phyloP scores from a whole-genome alignment of 2,888 invertebrate genomes.

The Hybos culiciformis region DNA sequence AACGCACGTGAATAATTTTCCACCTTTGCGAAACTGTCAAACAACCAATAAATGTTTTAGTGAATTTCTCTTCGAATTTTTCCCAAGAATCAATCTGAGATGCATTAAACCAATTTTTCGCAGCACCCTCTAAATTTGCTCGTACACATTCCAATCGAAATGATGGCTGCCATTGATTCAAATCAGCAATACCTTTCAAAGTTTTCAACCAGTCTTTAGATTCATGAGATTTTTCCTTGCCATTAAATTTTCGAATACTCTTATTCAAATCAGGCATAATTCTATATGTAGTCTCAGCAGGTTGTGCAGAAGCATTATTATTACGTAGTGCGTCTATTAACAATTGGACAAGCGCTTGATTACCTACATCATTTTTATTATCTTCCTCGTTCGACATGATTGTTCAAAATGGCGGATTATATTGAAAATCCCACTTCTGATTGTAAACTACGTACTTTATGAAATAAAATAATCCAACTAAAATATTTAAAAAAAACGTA shows the following conservation, averaged over 20 bases:
- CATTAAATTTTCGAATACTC: slow-evolving; percentile 10
- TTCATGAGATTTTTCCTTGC: slow-evolving; percentile 6
- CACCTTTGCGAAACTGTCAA: neutral
- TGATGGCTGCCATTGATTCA: slow-evolving; percentile 8
- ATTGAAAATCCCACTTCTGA: no score
- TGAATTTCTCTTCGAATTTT: slow-evolving; percentile 5
- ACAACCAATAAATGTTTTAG: slow-evolving; percentile 1
- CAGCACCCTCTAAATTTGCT: slow-evolving; percentile 1
- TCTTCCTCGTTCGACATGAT: no score
- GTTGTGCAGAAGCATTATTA: no score
- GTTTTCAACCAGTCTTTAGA: slow-evolving; percentile 10
- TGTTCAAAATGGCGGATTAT: no score
- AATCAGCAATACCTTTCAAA: slow-evolving; percentile 8
- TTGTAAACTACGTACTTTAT: no score
- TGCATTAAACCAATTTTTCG: slow-evolving; percentile 5
- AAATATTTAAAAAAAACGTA: no score
- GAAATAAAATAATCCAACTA: no score
- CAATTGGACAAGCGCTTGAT: no score
- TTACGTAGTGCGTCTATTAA: no score
- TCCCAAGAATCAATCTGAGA: neutral
- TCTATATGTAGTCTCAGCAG: no score
- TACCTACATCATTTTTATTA: no score
- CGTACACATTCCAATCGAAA: slow-evolving; percentile 9
- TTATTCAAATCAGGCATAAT: slow-evolving; percentile 13
- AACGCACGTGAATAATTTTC: slow-evolving; percentile 2